Conservation (phyloP, 2,888 invertebrate genomes). For the Tipula confusa region DNA sequence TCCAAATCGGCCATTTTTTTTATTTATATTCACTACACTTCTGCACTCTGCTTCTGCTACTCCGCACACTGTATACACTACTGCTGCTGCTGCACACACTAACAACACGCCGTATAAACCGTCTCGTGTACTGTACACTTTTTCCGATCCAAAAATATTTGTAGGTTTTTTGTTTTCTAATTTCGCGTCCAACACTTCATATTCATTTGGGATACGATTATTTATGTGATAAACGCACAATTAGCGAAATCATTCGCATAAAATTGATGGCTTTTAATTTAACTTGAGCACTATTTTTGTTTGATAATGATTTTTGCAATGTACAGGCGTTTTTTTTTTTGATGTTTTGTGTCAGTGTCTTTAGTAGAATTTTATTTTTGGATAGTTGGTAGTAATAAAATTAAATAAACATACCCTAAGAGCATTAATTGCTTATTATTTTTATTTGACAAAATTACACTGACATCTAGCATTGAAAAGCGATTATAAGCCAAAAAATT, state of each 20-base stretch:
- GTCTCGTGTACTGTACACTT: constrained; percentile 12
- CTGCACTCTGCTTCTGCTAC: neutral
- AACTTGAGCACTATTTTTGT: neutral
- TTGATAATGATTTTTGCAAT: constrained; percentile 30
- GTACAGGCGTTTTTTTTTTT: constrained; percentile 30
- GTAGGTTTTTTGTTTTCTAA: constrained; percentile 28
- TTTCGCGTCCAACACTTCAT: neutral
- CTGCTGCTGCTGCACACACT: neutral
- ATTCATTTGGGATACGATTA: neutral
- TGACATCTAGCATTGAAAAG: neutral
- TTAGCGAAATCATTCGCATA: constrained; percentile 5
- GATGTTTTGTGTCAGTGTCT: constrained; percentile 31
- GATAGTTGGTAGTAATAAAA: neutral
- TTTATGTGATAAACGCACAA: neutral
- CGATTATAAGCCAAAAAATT: neutral
- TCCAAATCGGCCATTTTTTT: constrained; percentile 53
- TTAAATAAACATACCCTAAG: neutral
- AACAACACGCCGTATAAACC: neutral
- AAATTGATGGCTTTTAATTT: neutral
- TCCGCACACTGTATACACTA: neutral
- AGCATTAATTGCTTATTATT: neutral
- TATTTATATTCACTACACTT: neutral
- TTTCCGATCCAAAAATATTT: neutral
- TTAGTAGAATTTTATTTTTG: neutral
- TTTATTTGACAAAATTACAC: neutral